Base-by-base conservation (phyloP, 2,888 invertebrate species). In the Lutraria lutraria region DNA sequence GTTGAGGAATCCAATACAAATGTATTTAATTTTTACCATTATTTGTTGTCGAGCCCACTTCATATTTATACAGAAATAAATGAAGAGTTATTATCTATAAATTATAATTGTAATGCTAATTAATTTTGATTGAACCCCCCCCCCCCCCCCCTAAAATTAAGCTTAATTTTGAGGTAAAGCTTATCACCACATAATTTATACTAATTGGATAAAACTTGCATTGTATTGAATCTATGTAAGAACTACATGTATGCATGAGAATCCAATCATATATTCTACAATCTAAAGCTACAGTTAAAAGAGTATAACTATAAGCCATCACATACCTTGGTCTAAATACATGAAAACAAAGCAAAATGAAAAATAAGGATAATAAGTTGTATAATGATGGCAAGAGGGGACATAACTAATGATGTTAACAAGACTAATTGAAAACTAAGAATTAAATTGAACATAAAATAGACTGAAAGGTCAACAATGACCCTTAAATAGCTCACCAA, bases 241-340 rank as follows among this genome's bases (percentile, higher is more conserved):
- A 43, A 43, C 43, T 43, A 43, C 43, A 43, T 4, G 43, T 43
- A 43, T 2, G 4, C 43, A 43, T 43, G 31, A 76, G 76, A 76
- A 34, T 31, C 76, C 34, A 76, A 31, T 76, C 76, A 29, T 29
- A 34, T 31, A 68, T 16, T 34, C 76, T 76, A 76, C 76, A 31
- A 15, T 43, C 34, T 76, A 76, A 34, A 76, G 15, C 76, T 76
- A 76, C 76, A 34, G 76, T 25, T 76, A 76, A 31, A 76, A 19
- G 31, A 31, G 34, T 76, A 34, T 31, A 76, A 16, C 29, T 25
- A 76, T 34, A 54, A 34, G 68, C 72, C 72, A 43, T 68, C 82
- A 89, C 89, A 89, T 89, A 89, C 89, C 89, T 86, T 89, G 31
- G 89, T 89, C 89, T 89, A 79, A 16, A 83, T 34, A 86, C 60